These are phyloP conservation scores for Holcopasites calliopsidis DNA, from an alignment of 1,140 invertebrate species.

Conservation along the genomic window DNA sequence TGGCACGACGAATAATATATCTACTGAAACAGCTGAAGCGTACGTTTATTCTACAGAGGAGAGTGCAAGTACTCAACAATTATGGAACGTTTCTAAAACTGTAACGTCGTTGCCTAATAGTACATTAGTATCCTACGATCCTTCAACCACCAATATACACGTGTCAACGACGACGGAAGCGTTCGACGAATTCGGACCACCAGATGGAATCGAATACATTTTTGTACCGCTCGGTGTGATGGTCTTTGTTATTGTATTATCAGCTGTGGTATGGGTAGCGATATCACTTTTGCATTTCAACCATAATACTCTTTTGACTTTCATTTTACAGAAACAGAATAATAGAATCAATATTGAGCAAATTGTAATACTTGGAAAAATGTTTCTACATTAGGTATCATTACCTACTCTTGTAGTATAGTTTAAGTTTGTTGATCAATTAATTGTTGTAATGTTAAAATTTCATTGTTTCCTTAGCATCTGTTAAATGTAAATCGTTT, in stretches of 20 bases:
- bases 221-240: conserved; percentile 78
- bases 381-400: conserved; percentile 40
- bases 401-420: conserved; percentile 21
- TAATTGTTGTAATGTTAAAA: conserved; percentile 14
- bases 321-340: conserved; percentile 41
- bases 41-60: conserved; percentile 40
- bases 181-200: conserved; percentile 76
- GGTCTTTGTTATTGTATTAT: conserved; percentile 77
- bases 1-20: conserved; percentile 7
- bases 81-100: conserved; percentile 53
- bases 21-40: conserved; percentile 16
- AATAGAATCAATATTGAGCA: conserved; percentile 13
- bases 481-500: conserved; percentile 28
- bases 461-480: conserved; percentile 6
- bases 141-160: conserved; percentile 47
- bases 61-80: conserved; percentile 37
- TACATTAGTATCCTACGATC: conserved; percentile 36
- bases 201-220: conserved; percentile 78
- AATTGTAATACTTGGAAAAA: conserved; percentile 37
- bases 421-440: conserved; percentile 12
- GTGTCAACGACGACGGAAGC: conserved; percentile 68
- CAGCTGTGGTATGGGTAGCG: conserved; percentile 76
- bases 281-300: conserved; percentile 58
- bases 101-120: conserved; percentile 44
- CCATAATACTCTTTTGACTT: conserved; percentile 30